Evolutionary conservation across 2,888 invertebrate genomes (phyloP).

Genomic region (Acrocyrtus sp.): DNA sequence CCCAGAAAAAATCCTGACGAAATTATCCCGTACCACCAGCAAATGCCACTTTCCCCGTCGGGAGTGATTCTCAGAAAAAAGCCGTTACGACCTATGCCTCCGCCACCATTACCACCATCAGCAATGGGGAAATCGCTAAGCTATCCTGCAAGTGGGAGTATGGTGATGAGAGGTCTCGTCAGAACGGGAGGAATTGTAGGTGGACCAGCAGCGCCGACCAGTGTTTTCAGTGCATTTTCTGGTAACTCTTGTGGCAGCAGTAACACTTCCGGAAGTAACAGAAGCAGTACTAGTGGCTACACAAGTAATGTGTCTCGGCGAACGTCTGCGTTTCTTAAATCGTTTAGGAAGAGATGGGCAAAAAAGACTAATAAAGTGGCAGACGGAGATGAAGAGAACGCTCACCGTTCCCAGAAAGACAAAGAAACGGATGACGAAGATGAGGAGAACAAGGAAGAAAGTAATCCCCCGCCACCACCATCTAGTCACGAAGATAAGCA

Average conservation of each 20-base stretch:
- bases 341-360: slow-evolving; percentile 33
- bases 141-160: background rate
- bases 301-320: slow-evolving; percentile 25
- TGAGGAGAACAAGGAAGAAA: background rate
- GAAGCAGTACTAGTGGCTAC: slow-evolving; percentile 15
- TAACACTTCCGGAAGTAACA: background rate
- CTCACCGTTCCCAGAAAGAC: slow-evolving; percentile 5
- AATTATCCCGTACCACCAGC: background rate
- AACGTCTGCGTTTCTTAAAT: slow-evolving; percentile 24
- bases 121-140: too few species aligned
- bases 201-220: background rate
- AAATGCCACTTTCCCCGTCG: too few species aligned
- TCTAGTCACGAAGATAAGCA: background rate
- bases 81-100: too few species aligned
- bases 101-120: too few species aligned
- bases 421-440: slow-evolving; percentile 20
- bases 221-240: slow-evolving; percentile 31
- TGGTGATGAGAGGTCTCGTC: background rate
- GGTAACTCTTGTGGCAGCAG: slow-evolving; percentile 7
- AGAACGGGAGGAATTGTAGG: background rate
- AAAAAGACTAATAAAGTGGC: slow-evolving; percentile 38
- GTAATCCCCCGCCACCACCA: background rate
- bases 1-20: background rate
- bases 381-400: slow-evolving; percentile 35
- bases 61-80: too few species aligned